These are phyloP conservation scores for Dendropsophus ebraccatus DNA, from an alignment of 2,113 vertebrate genomes.

Conservation along the genomic window DNA sequence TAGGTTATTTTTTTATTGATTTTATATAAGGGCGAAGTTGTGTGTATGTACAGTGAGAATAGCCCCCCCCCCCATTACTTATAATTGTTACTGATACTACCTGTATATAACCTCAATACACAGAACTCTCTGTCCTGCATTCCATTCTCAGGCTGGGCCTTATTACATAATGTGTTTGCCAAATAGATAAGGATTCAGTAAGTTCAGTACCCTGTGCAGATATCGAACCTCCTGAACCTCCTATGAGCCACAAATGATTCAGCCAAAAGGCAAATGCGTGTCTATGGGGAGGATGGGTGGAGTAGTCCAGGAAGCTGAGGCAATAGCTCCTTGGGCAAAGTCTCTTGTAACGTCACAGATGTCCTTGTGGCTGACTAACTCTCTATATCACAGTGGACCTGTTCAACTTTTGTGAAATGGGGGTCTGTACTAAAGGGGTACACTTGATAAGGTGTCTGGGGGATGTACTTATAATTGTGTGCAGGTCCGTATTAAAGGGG, in stretches of 20 bases:
- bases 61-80: background rate
- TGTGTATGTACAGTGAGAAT: background rate
- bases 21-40: background rate
- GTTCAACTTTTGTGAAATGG: no score
- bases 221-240: background rate
- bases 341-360: no score
- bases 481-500: no score
- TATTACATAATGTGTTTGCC: slow-evolving; percentile 54
- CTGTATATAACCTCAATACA: slow-evolving; percentile 16
- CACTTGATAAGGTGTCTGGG: no score
- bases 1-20: background rate
- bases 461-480: no score
- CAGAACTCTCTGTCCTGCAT: slow-evolving; percentile 49
- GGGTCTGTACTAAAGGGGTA: no score
- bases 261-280: background rate
- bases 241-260: background rate
- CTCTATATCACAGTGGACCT: no score
- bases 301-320: no score
- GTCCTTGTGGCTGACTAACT: no score
- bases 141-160: slow-evolving; percentile 44
- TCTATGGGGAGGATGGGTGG: no score
- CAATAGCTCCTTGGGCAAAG: no score
- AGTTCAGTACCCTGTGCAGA: slow-evolving; percentile 2
- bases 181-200: slow-evolving; percentile 51
- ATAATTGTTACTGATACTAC: slow-evolving; percentile 23